Conservation (phyloP, 2,797 vertebrate species). For the Arrhamphus sclerolepis region DNA sequence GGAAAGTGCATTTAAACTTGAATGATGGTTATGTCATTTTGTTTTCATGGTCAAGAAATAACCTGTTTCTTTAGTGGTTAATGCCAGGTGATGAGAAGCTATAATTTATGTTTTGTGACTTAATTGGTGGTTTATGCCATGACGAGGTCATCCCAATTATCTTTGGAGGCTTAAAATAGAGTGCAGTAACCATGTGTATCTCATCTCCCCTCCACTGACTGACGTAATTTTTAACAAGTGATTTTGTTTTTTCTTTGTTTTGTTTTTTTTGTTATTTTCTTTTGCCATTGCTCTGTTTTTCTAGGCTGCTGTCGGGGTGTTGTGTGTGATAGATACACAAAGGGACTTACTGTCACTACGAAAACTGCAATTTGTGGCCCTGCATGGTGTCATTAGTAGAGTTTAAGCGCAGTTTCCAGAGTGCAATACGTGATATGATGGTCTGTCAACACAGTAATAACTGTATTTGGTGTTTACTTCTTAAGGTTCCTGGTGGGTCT, state of each 20-base stretch:
- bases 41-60: too few species aligned
- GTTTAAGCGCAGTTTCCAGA: conserved; percentile 27
- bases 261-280: not conserved
- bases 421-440: conserved; percentile 17
- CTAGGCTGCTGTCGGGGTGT: conserved; percentile 13
- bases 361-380: conserved; percentile 55
- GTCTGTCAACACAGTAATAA: conserved; percentile 48
- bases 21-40: too few species aligned
- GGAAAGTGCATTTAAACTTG: too few species aligned
- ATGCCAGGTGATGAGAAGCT: too few species aligned
- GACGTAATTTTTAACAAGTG: conserved; percentile 4
- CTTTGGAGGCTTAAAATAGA: not conserved
- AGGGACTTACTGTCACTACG: conserved; percentile 23
- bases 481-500: conserved; percentile 8
- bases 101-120: too few species aligned
- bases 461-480: not conserved
- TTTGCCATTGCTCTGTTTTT: conserved; percentile 14
- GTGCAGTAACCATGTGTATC: not conserved
- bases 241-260: not conserved
- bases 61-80: too few species aligned
- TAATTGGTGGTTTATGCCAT: too few species aligned
- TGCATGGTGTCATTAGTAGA: conserved; percentile 37
- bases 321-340: conserved; percentile 21
- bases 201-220: too few species aligned
- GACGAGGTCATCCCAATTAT: too few species aligned